These are phyloP conservation scores for Drosophila cracens DNA, from an alignment of 2,888 invertebrate genomes.

Conservation along the genomic window DNA sequence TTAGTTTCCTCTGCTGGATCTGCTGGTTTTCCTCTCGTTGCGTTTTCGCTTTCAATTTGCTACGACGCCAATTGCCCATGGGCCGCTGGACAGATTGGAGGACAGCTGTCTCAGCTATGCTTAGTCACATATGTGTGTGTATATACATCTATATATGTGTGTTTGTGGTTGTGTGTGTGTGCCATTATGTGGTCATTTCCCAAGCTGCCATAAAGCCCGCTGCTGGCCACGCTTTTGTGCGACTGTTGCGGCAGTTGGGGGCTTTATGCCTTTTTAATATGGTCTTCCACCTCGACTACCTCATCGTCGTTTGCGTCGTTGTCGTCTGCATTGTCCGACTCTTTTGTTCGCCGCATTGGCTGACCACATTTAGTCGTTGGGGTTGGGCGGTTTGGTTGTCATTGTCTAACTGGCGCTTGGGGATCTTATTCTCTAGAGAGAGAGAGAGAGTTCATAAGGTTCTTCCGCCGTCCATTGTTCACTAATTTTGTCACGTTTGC, in stretches of 20 bases:
- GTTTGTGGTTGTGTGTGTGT: slow-evolving; percentile 15
- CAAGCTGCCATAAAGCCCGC: slow-evolving; percentile 51
- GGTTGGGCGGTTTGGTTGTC: slow-evolving; percentile 21
- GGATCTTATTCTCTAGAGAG: slow-evolving; percentile 59
- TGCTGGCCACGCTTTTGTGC: slow-evolving; percentile 61
- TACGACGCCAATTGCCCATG: slow-evolving; percentile 63
- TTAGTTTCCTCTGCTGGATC: slow-evolving; percentile 46
- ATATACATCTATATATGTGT: neutral
- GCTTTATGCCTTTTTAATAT: slow-evolving; percentile 66
- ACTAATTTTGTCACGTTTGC: slow-evolving; percentile 82
- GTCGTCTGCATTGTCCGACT: slow-evolving; percentile 50
- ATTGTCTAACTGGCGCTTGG: slow-evolving; percentile 56
- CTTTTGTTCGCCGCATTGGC: slow-evolving; percentile 74
- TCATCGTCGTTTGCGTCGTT: slow-evolving; percentile 34
- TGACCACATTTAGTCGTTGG: slow-evolving; percentile 77
- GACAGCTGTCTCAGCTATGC: slow-evolving; percentile 41
- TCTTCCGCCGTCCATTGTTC: slow-evolving; percentile 71
- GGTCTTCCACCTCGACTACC: slow-evolving; percentile 69
- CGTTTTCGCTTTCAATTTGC: slow-evolving; percentile 79
- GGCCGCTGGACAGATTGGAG: slow-evolving; percentile 47
- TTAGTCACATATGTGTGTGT: slow-evolving; percentile 29
- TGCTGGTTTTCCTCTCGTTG: slow-evolving; percentile 39
- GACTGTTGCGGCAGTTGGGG: slow-evolving; percentile 38
- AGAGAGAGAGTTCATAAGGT: slow-evolving; percentile 74
- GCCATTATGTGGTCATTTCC: slow-evolving; percentile 77